phyloP scores from a whole-genome alignment of 2,888 invertebrate species.

The Harpalus rubripes region DNA sequence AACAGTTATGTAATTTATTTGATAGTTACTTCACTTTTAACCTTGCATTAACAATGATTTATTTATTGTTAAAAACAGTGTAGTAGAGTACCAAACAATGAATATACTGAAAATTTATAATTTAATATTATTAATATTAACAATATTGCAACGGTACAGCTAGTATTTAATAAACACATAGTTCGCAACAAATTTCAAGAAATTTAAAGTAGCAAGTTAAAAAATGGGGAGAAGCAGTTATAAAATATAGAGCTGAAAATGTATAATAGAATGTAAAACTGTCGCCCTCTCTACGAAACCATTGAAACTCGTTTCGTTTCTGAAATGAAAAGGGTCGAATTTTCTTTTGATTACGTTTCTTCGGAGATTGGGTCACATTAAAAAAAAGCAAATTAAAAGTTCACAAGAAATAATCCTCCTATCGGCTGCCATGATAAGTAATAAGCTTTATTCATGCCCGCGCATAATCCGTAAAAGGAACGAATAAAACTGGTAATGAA shows the following conservation, averaged over 20 bases:
- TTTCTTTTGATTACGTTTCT: slow-evolving; percentile 64
- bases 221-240: slow-evolving; percentile 53
- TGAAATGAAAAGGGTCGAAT: slow-evolving; percentile 62
- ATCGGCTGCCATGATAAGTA: slow-evolving; percentile 66
- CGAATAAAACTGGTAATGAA: slow-evolving; percentile 66
- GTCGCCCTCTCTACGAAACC: slow-evolving; percentile 29
- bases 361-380: slow-evolving; percentile 65
- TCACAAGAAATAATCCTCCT: slow-evolving; percentile 67
- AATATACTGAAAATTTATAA: too few relatives aligned
- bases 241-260: slow-evolving; percentile 35
- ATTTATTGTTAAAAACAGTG: too few relatives aligned
- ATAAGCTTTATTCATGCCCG: slow-evolving; percentile 67
- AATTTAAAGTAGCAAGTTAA: not conserved
- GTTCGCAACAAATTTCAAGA: too few relatives aligned
- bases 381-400: slow-evolving; percentile 67
- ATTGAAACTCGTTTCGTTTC: slow-evolving; percentile 30
- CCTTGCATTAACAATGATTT: too few relatives aligned
- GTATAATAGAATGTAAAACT: slow-evolving; percentile 53
- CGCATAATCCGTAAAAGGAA: slow-evolving; percentile 64
- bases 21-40: too few relatives aligned
- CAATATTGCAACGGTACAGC: too few relatives aligned
- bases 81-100: too few relatives aligned
- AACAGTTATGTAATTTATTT: too few relatives aligned
- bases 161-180: too few relatives aligned
- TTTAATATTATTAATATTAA: too few relatives aligned